Conservation (phyloP, 2,113 vertebrate genomes). For the Nycticorax nycticorax region DNA sequence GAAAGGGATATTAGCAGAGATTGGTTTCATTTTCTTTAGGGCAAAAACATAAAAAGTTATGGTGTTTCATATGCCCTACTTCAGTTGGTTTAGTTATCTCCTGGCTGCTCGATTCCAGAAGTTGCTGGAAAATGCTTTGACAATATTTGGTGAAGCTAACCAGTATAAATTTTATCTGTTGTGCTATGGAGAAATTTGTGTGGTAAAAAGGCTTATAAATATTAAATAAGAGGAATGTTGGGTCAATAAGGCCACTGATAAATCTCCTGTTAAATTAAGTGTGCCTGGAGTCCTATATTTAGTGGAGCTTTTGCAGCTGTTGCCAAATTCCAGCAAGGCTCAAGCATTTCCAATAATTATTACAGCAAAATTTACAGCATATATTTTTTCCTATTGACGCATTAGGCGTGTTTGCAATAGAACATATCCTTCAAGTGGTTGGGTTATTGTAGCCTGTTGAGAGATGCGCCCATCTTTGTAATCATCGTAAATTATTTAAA, state of each 20-base stretch:
- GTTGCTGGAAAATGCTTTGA: background rate
- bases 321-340: slow-evolving; percentile 28
- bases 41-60: slow-evolving; percentile 31
- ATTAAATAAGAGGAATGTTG: slow-evolving; percentile 45
- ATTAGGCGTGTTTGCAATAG: background rate
- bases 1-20: slow-evolving; percentile 48
- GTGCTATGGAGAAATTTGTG: background rate
- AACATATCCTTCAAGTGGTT: background rate
- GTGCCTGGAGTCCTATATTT: slow-evolving; percentile 55
- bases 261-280: slow-evolving; percentile 33
- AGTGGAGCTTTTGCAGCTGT: slow-evolving; percentile 11
- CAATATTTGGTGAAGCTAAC: background rate
- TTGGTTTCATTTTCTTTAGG: slow-evolving; percentile 46
- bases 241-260: slow-evolving; percentile 41
- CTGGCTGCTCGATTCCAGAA: slow-evolving; percentile 3
- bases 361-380: background rate
- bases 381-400: background rate
- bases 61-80: slow-evolving; percentile 35
- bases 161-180: background rate
- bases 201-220: slow-evolving; percentile 19
- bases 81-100: slow-evolving; percentile 30
- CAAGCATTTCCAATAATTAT: slow-evolving; percentile 45
- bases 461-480: background rate
- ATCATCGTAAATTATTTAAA: background rate
- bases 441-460: background rate